Percentiles rank a stretch among this genome's conserved stretches.
Evolutionary conservation across 2,797 vertebrate species (phyloP).

Genomic region (Pogonophryne albipinna): DNA sequence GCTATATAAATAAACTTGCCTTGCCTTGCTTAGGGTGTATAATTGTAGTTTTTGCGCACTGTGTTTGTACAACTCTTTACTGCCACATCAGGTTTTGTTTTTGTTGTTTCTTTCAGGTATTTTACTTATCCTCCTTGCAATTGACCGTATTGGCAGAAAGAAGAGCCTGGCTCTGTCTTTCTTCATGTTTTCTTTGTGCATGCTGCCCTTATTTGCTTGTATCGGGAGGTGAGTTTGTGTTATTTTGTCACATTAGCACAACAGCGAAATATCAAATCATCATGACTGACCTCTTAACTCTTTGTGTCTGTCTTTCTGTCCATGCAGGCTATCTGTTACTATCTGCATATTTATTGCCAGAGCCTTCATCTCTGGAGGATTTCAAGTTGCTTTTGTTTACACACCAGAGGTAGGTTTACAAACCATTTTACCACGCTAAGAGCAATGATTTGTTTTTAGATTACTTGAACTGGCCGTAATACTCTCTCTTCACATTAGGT

Average conservation of each 20-base stretch:
- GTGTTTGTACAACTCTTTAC: neutral
- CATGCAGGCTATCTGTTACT: slow-evolving; percentile 82
- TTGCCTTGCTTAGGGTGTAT: neutral
- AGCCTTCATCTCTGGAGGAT: slow-evolving; percentile 92
- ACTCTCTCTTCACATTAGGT: slow-evolving; percentile 83
- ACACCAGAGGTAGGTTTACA: slow-evolving; percentile 89
- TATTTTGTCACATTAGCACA: neutral
- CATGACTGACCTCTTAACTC: neutral
- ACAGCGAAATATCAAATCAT: neutral
- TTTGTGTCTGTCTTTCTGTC: slow-evolving; percentile 5
- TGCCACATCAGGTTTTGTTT: neutral
- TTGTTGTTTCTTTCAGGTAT: slow-evolving; percentile 81
- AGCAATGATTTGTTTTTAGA: neutral
- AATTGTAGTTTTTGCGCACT: neutral
- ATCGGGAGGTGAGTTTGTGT: slow-evolving; percentile 86
- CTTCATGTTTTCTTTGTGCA: slow-evolving; percentile 87
- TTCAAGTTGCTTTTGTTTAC: slow-evolving; percentile 93
- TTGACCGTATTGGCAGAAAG: slow-evolving; percentile 92
- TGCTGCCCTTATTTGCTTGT: slow-evolving; percentile 89
- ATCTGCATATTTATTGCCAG: slow-evolving; percentile 92
- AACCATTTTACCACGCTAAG: neutral
- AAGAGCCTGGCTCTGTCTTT: slow-evolving; percentile 93
- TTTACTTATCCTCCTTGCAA: slow-evolving; percentile 85
- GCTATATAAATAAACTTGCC: no score
- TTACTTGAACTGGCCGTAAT: neutral